Base-by-base conservation (phyloP, 2,888 invertebrate species). In the Synergus umbraculus region DNA sequence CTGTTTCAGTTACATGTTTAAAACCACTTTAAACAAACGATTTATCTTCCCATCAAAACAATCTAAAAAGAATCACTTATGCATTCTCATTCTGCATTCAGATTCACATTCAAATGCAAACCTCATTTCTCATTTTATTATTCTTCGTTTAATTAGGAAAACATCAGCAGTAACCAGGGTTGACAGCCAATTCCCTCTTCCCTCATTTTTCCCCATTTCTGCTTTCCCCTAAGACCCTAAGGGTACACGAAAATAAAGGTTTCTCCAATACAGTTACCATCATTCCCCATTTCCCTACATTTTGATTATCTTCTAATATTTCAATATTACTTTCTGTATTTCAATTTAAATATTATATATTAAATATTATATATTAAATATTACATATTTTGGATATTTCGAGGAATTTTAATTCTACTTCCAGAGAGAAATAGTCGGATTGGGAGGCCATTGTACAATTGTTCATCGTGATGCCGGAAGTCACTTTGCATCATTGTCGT, bases 401-500 rank as follows among this genome's bases (percentile, higher is more conserved):
- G 9, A n/a, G n/a, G 0, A 18, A 58, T 49, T 49, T 7, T 5
- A 49, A 49, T 58, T 18, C 18, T 18, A 58, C 3, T 58, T 18
- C 1, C 58, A 18, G 1, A 18, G n/a, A 5, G 73, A 15, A 54
- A 73, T 73, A 58, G 29, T 54, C 37, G 37, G 4, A 13, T 22
- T 18, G 66, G 10, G 1, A 67, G 49, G 54, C 37, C 41, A 73
- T 41, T 73, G 54, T 54, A 13, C 43, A 66, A 43, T 66, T 66
- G 67, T 29, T 67, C 67, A 22, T 67, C 13, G 2, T 67, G 67
- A 46, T 67, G 67, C 67, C 73, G 73, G 73, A 73, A 54, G 73
- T 73, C 54, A 73, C 54, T 73, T 73, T 73, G 54, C 73, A 73
- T 73, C 54, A 73, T 73, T 73, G 73, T 73, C 73, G 54, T 73